A percentile compares a stretch with the other conserved stretches of the same genome.
Evolutionary conservation across 2,888 invertebrate genomes (phyloP).

Genomic region (Drosophila atroscutellata): DNA sequence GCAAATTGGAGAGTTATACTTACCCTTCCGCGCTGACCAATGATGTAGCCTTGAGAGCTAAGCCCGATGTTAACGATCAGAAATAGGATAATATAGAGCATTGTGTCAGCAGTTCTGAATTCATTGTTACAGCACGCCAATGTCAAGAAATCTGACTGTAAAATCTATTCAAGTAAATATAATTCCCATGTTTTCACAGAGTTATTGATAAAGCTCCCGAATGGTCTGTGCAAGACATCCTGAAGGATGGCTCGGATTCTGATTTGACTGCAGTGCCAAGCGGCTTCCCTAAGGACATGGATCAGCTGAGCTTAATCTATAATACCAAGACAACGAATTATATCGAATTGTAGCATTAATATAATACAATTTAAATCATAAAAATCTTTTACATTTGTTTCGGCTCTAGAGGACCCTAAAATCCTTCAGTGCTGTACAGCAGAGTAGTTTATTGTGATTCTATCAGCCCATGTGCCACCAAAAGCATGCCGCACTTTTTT

Average conservation of each 20-base stretch:
- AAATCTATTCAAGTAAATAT: constrained; percentile 14
- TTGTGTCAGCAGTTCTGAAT: constrained; percentile 25
- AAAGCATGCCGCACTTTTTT: neutral
- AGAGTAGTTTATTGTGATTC: neutral
- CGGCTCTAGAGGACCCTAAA: neutral
- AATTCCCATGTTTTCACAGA: neutral
- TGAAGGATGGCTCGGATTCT: neutral
- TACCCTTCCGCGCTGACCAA: constrained; percentile 43
- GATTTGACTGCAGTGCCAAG: neutral
- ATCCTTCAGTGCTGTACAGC: neutral
- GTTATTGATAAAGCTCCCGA: neutral
- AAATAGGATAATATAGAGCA: constrained; percentile 41
- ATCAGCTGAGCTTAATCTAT: neutral
- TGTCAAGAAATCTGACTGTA: constrained; percentile 29
- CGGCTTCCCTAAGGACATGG: too few species aligned
- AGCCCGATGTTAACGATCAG: constrained; percentile 35
- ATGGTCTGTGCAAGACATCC: neutral
- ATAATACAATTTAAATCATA: neutral
- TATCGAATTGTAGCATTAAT: neutral
- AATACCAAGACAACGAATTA: neutral
- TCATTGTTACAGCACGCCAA: constrained; percentile 22
- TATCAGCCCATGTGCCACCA: neutral
- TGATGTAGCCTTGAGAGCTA: constrained; percentile 22
- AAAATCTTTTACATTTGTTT: neutral
- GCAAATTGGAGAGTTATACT: neutral